Evolutionary conservation across 1,140 invertebrate genomes (phyloP).

Genomic region (Listronotus oregonensis): DNA sequence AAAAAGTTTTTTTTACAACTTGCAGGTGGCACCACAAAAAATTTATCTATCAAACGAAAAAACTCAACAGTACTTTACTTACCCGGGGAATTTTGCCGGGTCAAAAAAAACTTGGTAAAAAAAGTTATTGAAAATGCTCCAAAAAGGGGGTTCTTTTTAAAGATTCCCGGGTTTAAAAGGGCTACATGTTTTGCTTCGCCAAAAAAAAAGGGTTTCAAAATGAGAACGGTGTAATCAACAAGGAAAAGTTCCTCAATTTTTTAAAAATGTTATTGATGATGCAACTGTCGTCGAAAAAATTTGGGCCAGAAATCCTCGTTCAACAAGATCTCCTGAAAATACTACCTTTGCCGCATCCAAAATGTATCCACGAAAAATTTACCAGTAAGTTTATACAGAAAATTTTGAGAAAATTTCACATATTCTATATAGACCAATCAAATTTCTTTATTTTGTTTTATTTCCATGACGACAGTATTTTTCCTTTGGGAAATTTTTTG

Average conservation of each 20-base stretch:
- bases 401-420: too few species aligned
- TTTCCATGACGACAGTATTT: too few species aligned
- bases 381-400: conserved; percentile 17
- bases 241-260: conserved; percentile 8
- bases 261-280: conserved; percentile 14
- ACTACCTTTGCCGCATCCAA: conserved; percentile 22
- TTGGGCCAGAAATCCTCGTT: conserved; percentile 19
- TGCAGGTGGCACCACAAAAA: conserved; percentile 12
- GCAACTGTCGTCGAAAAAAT: conserved; percentile 1
- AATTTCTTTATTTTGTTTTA: too few species aligned
- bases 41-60: conserved; percentile 26
- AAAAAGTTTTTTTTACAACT: background rate
- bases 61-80: conserved; percentile 15
- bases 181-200: conserved; percentile 22
- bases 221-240: conserved; percentile 20
- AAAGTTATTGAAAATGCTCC: conserved; percentile 10
- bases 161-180: conserved; percentile 38
- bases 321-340: conserved; percentile 23
- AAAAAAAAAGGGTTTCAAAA: conserved; percentile 26
- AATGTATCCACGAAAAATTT: conserved; percentile 30
- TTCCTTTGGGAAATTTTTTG: too few species aligned
- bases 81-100: conserved; percentile 14
- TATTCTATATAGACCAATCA: too few species aligned
- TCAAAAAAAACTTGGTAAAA: conserved; percentile 7
- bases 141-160: conserved; percentile 16